These are phyloP conservation scores for Syrista parreyssii DNA, from an alignment of 2,888 invertebrate species.

Conservation along the genomic window DNA sequence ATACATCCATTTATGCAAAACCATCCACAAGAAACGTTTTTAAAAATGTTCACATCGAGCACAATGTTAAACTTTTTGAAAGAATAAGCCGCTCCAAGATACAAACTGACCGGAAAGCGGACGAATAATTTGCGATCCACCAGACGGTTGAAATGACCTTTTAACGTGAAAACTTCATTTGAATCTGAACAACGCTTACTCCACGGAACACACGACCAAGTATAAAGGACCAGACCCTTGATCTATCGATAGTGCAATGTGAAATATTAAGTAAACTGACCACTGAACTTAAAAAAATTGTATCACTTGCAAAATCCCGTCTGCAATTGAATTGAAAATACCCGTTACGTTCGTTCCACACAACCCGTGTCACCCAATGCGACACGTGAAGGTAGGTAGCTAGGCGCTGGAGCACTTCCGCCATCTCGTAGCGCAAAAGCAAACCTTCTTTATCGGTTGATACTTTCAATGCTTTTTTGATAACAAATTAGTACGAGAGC, in stretches of 20 bases:
- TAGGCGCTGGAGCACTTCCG: neutral
- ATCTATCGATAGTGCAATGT: neutral
- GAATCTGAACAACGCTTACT: neutral
- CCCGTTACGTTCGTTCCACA: constrained; percentile 28
- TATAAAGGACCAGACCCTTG: neutral
- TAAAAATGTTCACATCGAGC: neutral
- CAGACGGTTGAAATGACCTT: neutral
- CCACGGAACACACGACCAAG: neutral
- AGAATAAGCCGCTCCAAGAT: constrained; percentile 5
- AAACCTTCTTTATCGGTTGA: neutral
- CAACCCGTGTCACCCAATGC: constrained; percentile 28
- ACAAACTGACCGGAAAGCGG: constrained; percentile 18
- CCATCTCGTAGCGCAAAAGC: neutral
- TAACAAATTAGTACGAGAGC: neutral
- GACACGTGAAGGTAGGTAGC: constrained; percentile 6
- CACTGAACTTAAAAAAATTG: neutral
- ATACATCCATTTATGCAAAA: neutral
- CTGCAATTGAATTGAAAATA: constrained; percentile 29
- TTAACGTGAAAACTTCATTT: neutral
- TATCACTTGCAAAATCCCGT: constrained; percentile 7
- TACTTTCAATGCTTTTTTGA: neutral
- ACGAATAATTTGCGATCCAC: constrained; percentile 16
- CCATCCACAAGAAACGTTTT: neutral
- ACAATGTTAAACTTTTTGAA: neutral
- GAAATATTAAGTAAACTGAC: constrained; percentile 4